Evolutionary conservation across 2,888 invertebrate species (phyloP).

Genomic region (Biston stratarius): DNA sequence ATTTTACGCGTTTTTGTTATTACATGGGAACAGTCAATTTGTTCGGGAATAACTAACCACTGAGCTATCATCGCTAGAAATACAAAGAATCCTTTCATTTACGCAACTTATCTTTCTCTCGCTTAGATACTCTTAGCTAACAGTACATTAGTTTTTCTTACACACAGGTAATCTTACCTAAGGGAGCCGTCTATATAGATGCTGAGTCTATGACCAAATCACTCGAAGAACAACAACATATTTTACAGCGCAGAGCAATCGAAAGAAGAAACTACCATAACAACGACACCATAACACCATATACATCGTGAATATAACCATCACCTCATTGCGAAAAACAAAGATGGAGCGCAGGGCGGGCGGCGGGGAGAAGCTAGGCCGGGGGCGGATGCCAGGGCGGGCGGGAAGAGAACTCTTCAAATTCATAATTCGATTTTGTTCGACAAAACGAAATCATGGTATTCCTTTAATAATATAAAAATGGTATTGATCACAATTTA

Average conservation of each 20-base stretch:
- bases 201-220: slow-evolving; percentile 27
- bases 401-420: not conserved
- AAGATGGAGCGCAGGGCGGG: slow-evolving; percentile 60
- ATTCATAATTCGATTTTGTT: not conserved
- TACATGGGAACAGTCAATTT: no score
- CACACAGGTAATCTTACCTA: no score
- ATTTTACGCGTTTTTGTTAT: no score
- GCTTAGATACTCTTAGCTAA: no score
- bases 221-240: slow-evolving; percentile 44
- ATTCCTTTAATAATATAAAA: not conserved
- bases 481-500: no score
- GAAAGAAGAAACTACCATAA: slow-evolving; percentile 43
- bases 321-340: slow-evolving; percentile 71
- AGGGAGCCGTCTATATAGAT: no score
- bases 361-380: slow-evolving; percentile 15
- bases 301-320: slow-evolving; percentile 57
- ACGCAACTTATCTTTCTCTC: no score
- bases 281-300: slow-evolving; percentile 51
- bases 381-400: not conserved
- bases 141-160: no score
- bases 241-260: slow-evolving; percentile 39
- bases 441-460: not conserved
- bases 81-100: no score
- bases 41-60: no score
- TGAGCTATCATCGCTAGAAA: no score